Conservation (phyloP, 2,113 vertebrate genomes). For the Menura novaehollandiae region DNA sequence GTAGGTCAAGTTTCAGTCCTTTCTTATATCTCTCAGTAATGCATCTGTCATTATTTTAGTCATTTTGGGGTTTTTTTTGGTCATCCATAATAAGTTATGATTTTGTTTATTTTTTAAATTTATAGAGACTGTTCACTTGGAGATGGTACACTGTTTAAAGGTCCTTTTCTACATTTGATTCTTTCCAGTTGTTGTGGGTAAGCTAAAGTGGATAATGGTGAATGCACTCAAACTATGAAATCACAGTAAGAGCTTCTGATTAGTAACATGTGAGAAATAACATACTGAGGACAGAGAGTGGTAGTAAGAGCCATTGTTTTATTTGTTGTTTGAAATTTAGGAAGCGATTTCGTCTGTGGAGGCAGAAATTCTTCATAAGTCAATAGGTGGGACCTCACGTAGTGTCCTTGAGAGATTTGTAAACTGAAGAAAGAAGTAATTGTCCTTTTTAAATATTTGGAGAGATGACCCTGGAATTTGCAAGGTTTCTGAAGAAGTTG, state of each 20-base stretch:
- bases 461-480: neutral
- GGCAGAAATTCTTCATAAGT: neutral
- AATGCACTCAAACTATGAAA: neutral
- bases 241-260: neutral
- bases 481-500: neutral
- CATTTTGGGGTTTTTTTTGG: accelerated
- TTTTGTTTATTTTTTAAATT: neutral
- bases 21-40: neutral
- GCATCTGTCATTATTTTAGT: neutral
- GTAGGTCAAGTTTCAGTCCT: neutral
- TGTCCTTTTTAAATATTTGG: neutral
- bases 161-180: neutral
- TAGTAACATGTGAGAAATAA: neutral
- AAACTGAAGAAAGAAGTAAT: neutral
- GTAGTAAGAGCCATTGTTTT: neutral
- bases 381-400: neutral
- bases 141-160: neutral
- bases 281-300: neutral
- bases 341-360: neutral
- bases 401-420: neutral
- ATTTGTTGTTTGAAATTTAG: neutral
- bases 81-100: neutral
- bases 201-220: neutral
- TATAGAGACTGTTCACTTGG: neutral
- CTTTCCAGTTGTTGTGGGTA: neutral